A percentile compares a stretch with the other conserved stretches of the same genome.
Conservation (phyloP, 2,797 vertebrate species). For the Rhabdophis nuchalis region DNA sequence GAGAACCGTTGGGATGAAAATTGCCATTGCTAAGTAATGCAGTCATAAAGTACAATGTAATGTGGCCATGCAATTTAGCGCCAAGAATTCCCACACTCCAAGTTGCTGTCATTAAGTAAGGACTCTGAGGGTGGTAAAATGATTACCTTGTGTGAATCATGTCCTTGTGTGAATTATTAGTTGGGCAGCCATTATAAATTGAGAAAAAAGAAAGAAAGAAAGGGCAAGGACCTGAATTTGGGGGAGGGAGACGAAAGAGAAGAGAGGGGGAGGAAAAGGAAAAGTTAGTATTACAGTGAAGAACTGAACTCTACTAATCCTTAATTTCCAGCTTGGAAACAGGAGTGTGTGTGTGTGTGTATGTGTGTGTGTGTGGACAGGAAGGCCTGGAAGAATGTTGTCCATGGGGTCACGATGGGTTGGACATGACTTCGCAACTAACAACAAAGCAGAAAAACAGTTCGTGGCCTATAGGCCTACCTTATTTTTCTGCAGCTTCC, state of each 20-base stretch:
- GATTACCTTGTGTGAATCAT: not conserved
- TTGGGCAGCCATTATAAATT: not conserved
- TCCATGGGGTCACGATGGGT: too few species aligned
- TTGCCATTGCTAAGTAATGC: not conserved
- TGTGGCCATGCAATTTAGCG: not conserved
- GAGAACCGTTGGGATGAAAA: not conserved
- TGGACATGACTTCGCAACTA: too few species aligned
- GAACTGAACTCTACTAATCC: rapidly evolving
- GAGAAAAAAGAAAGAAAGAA: not conserved
- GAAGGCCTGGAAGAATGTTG: too few species aligned
- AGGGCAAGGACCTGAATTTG: not conserved
- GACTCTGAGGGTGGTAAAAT: not conserved
- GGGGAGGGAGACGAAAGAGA: rapidly evolving
- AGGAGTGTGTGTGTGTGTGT: too few species aligned
- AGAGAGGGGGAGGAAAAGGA: not conserved
- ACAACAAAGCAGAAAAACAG: not conserved
- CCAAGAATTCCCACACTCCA: not conserved
- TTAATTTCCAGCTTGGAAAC: conserved; percentile 21
- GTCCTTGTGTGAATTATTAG: not conserved
- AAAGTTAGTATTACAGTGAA: not conserved
- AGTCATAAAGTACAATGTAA: not conserved
- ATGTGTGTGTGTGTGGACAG: too few species aligned
- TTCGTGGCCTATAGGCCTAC: not conserved
- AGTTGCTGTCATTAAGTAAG: not conserved
- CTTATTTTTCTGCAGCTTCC: not conserved